These are phyloP conservation scores for Neodiprion lecontei DNA, from an alignment of 1,140 invertebrate genomes.

Conservation along the genomic window DNA sequence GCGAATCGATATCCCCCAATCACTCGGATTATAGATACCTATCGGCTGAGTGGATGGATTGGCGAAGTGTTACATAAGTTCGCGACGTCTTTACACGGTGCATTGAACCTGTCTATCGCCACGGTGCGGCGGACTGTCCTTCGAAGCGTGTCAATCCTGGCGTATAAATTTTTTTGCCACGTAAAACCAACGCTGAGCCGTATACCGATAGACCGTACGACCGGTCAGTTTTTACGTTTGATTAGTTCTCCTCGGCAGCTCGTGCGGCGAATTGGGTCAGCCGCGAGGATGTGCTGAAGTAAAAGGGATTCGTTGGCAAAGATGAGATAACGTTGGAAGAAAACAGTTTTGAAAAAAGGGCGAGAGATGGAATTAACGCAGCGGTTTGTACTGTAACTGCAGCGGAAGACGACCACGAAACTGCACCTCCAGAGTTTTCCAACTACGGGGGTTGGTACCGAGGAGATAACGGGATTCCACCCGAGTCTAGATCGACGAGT, in stretches of 20 bases:
- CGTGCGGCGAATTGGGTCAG: not conserved
- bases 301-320: too few relatives aligned
- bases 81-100: conserved; percentile 24
- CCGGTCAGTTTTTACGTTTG: not conserved
- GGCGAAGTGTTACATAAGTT: not conserved
- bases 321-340: too few relatives aligned
- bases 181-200: too few relatives aligned
- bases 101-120: conserved; percentile 44
- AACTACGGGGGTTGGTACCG: too few relatives aligned
- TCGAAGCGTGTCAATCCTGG: not conserved
- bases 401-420: too few relatives aligned
- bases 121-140: not conserved
- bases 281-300: not conserved
- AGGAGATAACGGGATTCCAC: too few relatives aligned
- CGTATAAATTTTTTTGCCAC: not conserved
- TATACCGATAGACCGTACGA: not conserved
- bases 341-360: too few relatives aligned
- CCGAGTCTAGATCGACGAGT: not conserved
- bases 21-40: not conserved
- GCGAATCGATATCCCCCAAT: conserved; percentile 43
- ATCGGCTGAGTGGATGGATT: not conserved
- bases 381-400: too few relatives aligned
- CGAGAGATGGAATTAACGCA: too few relatives aligned
- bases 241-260: not conserved
- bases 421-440: too few relatives aligned